Evolutionary conservation across 2,797 vertebrate genomes (phyloP), one percentile per base, ranked within the genome.

Genomic region (Loriculus beryllinus): DNA sequence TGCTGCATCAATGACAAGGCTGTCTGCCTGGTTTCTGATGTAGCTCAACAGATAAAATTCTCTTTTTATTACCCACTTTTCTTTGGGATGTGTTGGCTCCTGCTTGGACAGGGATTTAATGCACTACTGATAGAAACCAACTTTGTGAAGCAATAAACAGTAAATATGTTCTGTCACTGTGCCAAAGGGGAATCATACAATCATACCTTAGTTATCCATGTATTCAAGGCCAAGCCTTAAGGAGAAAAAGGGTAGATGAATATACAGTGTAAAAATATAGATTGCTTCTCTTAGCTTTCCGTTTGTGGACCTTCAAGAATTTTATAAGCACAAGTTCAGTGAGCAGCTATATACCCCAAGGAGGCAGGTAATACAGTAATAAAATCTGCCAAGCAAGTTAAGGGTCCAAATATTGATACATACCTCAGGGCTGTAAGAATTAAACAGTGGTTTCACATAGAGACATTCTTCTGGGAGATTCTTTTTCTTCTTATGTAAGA

Each of bases 371-470:
- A 82, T 83, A 86, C 3, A 42, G 47, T 70, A 78, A 93, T 95
- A 86, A 94, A 94, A 80, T 77, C 81, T 91, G 82, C 88, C 80
- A 89, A 87, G 40, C 64, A 93, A 92, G 67, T 82, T 88, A 84
- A 92, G 51, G 54, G 60, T 88, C 81, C 69, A 87, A 78, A 86
- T 92, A 62, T 82, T 56, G 48, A 82, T 86, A 70, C 11, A 8
- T 70, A 72, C 72, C 56, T 84, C 45, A 54, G 51, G 54, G 82
- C 45, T 94, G 43, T 63, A 75, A 78, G 68, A 93, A 93, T 74
- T 79, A 69, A 92, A 72, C 39, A 81, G 65, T 79, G 31, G 4
- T 2, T 15, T 91, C 94, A 93, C 68, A 76, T 25, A 64, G 40
- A 80, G 7, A 39, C 2, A 15, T 89, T 92, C 62, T 95, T 89